Evolutionary conservation across 1,140 invertebrate species (phyloP).

Genomic region (Anoplophora glabripennis): DNA sequence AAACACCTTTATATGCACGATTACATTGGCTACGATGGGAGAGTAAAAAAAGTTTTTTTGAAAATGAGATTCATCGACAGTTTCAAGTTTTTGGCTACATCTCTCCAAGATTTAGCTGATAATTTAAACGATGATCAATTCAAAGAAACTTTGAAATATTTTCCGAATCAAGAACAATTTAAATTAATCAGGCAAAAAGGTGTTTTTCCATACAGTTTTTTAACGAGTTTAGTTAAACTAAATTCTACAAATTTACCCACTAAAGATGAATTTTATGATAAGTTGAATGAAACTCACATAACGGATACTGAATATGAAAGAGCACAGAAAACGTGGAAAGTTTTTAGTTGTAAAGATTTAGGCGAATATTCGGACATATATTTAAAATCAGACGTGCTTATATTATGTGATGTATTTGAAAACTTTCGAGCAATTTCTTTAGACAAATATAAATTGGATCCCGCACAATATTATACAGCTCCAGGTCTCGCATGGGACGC

Average conservation of each 20-base stretch:
- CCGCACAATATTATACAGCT: conserved; percentile 44
- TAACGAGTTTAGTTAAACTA: conserved; percentile 36
- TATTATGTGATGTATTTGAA: conserved; percentile 50
- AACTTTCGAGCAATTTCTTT: conserved; percentile 46
- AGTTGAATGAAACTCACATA: conserved; percentile 39
- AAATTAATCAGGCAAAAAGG: conserved; percentile 41
- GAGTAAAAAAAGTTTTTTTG: conserved; percentile 16
- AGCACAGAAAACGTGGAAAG: conserved; percentile 48
- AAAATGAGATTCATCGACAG: conserved; percentile 41
- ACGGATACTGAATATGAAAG: conserved; percentile 45
- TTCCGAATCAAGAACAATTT: conserved; percentile 37
- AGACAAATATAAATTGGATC: conserved; percentile 44
- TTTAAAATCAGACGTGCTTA: conserved; percentile 48
- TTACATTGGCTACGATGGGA: conserved; percentile 1
- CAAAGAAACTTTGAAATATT: conserved; percentile 24
- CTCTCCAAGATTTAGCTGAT: conserved; percentile 21
- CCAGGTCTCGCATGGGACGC: conserved; percentile 45
- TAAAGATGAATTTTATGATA: conserved; percentile 43
- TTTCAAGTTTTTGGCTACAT: conserved; percentile 37
- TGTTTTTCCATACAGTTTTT: conserved; percentile 39
- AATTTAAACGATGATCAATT: neutral
- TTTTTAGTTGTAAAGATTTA: too few species aligned
- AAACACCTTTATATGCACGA: conserved; percentile 30
- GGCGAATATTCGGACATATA: conserved; percentile 51
- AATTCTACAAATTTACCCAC: conserved; percentile 38